phyloP scores from a whole-genome alignment of 23 tunicate species.

The Aplidium turbinatum region DNA sequence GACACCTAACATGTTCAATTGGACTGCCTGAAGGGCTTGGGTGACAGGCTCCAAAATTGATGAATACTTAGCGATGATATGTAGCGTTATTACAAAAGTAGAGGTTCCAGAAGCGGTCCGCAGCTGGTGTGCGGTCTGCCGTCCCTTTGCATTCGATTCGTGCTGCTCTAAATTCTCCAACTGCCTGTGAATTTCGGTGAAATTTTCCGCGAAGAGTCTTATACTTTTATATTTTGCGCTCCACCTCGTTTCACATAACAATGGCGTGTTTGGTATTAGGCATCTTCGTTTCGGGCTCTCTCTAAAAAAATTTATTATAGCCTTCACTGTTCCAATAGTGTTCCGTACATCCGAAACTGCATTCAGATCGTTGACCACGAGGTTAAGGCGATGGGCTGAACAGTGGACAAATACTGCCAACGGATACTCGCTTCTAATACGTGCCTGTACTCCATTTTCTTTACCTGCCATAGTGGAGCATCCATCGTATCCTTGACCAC shows the following conservation, averaged over 20 bases:
- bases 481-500: conserved; percentile 22
- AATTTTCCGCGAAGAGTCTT: conserved; percentile 2
- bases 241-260: conserved; percentile 3
- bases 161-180: not conserved
- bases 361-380: conserved; percentile 19
- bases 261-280: conserved; percentile 22
- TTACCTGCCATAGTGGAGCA: conserved; percentile 15
- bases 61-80: conserved; percentile 1
- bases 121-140: not conserved
- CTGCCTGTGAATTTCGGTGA: not conserved
- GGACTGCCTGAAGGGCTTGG: conserved; percentile 5
- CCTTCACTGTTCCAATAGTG: conserved; percentile 12
- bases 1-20: conserved; percentile 2
- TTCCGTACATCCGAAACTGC: conserved; percentile 10
- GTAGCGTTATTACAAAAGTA: conserved; percentile 2
- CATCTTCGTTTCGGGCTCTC: conserved; percentile 6
- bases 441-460: too few relatives aligned
- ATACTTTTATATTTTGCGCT: conserved; percentile 12
- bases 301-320: conserved; percentile 4
- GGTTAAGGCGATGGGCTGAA: conserved; percentile 8
- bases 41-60: conserved; percentile 23
- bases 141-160: conserved; percentile 9
- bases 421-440: too few relatives aligned
- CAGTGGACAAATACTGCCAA: conserved; percentile 11
- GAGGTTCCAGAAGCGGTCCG: not conserved